Evolutionary conservation across 2,888 invertebrate species (phyloP), one percentile per base, ranked within the genome.

Genomic region (Glomeris marginata): DNA sequence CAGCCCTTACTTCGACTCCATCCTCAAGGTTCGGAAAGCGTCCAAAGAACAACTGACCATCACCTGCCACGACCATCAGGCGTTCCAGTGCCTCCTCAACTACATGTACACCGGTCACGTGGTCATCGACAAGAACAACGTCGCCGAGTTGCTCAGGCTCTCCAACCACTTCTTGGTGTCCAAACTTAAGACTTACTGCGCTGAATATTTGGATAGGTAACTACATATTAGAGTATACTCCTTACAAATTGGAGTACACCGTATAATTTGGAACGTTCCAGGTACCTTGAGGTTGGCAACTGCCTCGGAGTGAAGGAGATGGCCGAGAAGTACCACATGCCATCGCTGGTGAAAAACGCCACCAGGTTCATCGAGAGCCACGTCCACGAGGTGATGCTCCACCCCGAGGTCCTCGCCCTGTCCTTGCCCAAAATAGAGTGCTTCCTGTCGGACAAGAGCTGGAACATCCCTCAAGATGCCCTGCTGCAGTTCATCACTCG

Each of bases 31-130:
- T 49, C 58, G 60, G 51, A 73, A 72, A 62, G 66, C 73, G 45
- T 67, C 70, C 20, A 69, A 70, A 57, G 74, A 74, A 58, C 70
- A 74, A 62, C 62, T 77, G 37, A 72, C 71, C 5, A 69, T 77
- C 41, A 73, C 70, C 49, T 75, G 75, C 60, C 66, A 73, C 57
- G 72, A 76, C 62, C 72, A 72, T 51, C 73, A 72, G 52, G 73
- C 74, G 47, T 78, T 79, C 63, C 65, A 68, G 18, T 66, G 69
- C 36, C 67, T 79, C 46, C 63, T 80, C 21, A 74, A 75, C 61
- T 80, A 76, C 61, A 76, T 79, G 72, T 80, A 79, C 63, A 76
- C 77, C 34, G 78, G 78, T 5, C 70, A 69, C 57, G 72, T 75
- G 6, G 71, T 72, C 10, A 74, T 79, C 48, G 72, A 75, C 58